A percentile compares a stretch with the other conserved stretches of the same genome.
Conservation (phyloP, 1,140 invertebrate species). For the Microvelia longipes region DNA sequence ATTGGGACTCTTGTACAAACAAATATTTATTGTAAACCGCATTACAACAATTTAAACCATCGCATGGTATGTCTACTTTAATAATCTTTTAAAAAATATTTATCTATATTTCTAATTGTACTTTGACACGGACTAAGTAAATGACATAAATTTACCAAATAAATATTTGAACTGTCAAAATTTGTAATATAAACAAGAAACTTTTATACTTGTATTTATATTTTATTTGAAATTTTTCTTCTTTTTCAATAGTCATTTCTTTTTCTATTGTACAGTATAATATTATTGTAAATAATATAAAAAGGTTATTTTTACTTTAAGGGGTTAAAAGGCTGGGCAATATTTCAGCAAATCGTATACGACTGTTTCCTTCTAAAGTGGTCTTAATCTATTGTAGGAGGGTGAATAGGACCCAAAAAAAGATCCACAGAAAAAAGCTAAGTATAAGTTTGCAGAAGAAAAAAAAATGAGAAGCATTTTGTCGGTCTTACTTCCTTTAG, state of each 20-base stretch:
- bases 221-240: neutral
- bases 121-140: too few relatives aligned
- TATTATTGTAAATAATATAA: neutral
- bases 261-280: neutral
- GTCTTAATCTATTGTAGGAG: neutral
- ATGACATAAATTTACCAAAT: too few relatives aligned
- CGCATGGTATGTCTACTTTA: too few relatives aligned
- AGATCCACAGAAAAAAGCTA: neutral
- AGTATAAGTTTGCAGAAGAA: neutral
- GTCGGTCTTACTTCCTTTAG: neutral
- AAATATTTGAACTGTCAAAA: too few relatives aligned
- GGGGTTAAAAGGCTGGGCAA: neutral
- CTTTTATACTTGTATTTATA: too few relatives aligned
- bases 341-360: neutral
- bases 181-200: too few relatives aligned
- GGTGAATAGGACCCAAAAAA: neutral
- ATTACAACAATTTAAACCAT: too few relatives aligned
- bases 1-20: too few relatives aligned
- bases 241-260: neutral
- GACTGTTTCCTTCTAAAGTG: neutral
- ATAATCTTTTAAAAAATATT: too few relatives aligned
- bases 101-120: too few relatives aligned
- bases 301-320: neutral
- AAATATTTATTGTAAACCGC: too few relatives aligned
- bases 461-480: neutral